A percentile compares a stretch with the other conserved stretches of the same genome.
Evolutionary conservation across 2,888 invertebrate genomes (phyloP).

Genomic region (Euphydryas editha): DNA sequence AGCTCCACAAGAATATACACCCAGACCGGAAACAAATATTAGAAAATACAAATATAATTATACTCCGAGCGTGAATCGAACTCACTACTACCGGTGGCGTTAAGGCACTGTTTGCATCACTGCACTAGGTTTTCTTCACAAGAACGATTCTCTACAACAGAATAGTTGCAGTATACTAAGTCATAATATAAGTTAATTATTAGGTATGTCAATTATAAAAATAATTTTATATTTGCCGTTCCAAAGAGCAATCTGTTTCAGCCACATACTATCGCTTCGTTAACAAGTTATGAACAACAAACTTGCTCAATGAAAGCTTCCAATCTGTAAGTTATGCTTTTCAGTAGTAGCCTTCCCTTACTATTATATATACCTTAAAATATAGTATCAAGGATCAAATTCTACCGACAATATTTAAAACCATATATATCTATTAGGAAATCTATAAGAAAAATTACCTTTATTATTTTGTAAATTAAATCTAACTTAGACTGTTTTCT

Average conservation of each 20-base stretch:
- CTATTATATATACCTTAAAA: not conserved
- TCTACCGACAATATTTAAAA: not conserved
- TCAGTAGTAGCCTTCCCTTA: not conserved
- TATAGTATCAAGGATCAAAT: not conserved
- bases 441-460: not conserved
- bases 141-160: too few relatives aligned
- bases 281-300: conserved; percentile 23
- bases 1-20: too few relatives aligned
- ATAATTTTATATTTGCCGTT: not conserved
- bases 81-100: too few relatives aligned
- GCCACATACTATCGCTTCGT: not conserved
- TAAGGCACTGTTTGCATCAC: too few relatives aligned
- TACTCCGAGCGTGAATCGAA: too few relatives aligned
- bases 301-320: conserved; percentile 16
- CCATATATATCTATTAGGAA: not conserved
- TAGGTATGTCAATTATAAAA: too few relatives aligned
- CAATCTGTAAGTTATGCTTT: conserved; percentile 17
- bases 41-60: too few relatives aligned
- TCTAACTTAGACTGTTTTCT: not conserved
- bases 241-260: not conserved
- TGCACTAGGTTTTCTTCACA: too few relatives aligned
- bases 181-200: too few relatives aligned
- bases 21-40: too few relatives aligned
- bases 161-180: too few relatives aligned
- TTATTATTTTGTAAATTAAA: not conserved